Evolutionary conservation across 2,113 vertebrate genomes (phyloP).

Genomic region (Equus quagga): DNA sequence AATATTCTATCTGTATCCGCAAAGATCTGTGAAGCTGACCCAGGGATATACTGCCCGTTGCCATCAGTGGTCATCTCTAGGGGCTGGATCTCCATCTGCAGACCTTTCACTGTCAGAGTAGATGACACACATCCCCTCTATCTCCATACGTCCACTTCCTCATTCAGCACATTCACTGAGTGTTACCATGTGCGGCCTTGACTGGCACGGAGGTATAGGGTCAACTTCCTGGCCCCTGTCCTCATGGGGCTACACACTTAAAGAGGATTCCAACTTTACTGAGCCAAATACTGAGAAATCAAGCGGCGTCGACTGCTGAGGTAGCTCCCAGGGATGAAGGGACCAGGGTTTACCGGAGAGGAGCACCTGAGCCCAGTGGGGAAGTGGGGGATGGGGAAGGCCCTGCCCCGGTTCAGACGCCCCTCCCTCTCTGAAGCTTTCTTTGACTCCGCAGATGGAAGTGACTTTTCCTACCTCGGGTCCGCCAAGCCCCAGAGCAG

Average conservation of each 20-base stretch:
- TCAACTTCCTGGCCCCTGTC: not conserved
- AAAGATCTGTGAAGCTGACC: not conserved
- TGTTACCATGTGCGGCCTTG: not conserved
- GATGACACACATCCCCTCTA: not conserved
- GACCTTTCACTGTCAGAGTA: not conserved
- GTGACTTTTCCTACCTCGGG: not conserved
- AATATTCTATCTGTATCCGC: not conserved
- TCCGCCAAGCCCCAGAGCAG: not conserved
- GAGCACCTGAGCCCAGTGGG: not conserved
- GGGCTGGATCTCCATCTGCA: not conserved
- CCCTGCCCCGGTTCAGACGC: not conserved
- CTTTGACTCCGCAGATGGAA: not conserved
- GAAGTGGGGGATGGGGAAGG: not conserved
- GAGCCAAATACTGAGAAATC: constrained; percentile 6
- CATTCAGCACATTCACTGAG: not conserved
- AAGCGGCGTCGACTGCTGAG: not conserved
- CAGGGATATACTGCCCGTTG: not conserved
- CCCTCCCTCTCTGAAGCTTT: not conserved
- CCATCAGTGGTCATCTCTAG: not conserved
- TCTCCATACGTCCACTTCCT: not conserved
- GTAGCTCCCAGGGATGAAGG: not conserved
- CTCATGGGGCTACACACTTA: not conserved
- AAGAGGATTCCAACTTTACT: not conserved
- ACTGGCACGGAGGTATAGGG: too few species aligned
- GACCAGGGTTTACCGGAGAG: not conserved